Percentiles rank a stretch among this genome's conserved stretches.
These are phyloP conservation scores for Eriosoma lanigerum DNA, from an alignment of 1,140 invertebrate species.

Conservation along the genomic window DNA sequence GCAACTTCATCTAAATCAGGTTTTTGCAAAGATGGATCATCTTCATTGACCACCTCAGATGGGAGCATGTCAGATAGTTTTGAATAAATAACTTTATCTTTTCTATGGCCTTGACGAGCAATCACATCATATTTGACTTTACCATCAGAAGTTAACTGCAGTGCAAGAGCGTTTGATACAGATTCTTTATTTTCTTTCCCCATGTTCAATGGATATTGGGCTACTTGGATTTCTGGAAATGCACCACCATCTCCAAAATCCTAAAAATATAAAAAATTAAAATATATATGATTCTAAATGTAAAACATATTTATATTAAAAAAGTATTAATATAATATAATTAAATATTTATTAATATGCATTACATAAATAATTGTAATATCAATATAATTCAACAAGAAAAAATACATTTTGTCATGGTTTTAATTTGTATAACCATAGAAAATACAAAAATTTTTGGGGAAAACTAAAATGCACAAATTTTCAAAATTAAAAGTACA, in stretches of 20 bases:
- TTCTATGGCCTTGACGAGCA: conserved; percentile 90
- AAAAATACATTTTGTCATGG: too few relatives aligned
- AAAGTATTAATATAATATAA: too few relatives aligned
- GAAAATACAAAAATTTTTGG: too few relatives aligned
- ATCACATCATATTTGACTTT: conserved; percentile 98
- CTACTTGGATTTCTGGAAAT: conserved; percentile 96
- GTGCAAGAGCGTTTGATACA: conserved; percentile 86
- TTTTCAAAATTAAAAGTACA: too few relatives aligned
- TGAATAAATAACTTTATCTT: conserved; percentile 96
- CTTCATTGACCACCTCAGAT: conserved; percentile 87
- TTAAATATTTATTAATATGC: too few relatives aligned
- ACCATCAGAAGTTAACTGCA: conserved; percentile 89
- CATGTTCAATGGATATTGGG: conserved; percentile 93
- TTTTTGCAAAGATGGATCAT: conserved; percentile 84
- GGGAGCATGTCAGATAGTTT: conserved; percentile 92
- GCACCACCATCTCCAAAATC: conserved; percentile 95
- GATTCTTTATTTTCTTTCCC: conserved; percentile 73
- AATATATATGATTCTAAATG: too few relatives aligned
- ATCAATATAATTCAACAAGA: too few relatives aligned
- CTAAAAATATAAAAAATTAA: conserved; percentile 55
- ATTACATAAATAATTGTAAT: too few relatives aligned
- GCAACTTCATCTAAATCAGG: conserved; percentile 83
- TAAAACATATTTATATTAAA: too few relatives aligned
- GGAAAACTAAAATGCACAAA: too few relatives aligned
- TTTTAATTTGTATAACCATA: too few relatives aligned